Evolutionary conservation across 2,113 vertebrate genomes (phyloP), one percentile per base, ranked within the genome.

Genomic region (Hoplias malabaricus): DNA sequence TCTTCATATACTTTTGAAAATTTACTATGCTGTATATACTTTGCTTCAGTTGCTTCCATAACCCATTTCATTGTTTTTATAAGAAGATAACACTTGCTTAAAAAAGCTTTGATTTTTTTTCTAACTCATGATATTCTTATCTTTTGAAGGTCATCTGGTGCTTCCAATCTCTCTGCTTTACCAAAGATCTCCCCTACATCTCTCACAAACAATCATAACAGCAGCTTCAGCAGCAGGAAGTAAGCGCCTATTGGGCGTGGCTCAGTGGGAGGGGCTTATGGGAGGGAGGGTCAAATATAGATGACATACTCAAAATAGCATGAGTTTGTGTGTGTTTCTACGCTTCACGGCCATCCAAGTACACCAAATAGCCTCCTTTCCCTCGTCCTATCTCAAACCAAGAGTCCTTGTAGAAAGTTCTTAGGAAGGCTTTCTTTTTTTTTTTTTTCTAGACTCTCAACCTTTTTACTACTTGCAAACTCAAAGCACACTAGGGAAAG

Each of bases 211-310:
- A 98, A 95, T 98, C 98, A 98, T 97, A 98, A 95, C 95, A 96
- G 94, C 95, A 97, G 94, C 96, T 97, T 98, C 96, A 98, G 95
- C 96, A 96, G 95, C 96, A 95, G 97, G 96, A 99, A 98, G 98
- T 99, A 98, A 98, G 98, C 92, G 92, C 79, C 85, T 83, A 38
- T 48, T 75, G 80, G 85, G 84, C 48, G 77, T 73, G 75, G 31
- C 73, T 62, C 6, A 13, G 11, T 14, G 80, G 77, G 75, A 42
- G 63, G 69, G 82, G 78, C 80, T 43, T 75, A 81, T 85, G n/a
- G n/a, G 34, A 33, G 4, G 33, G 66, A 36, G 75, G 83, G 80
- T 48, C 40, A 63, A 46, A 59, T 33, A 25, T 69, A 38, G 53
- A 31, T 27, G 29, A n/a, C 10, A 1, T 43, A 53, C 2, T 38